phyloP scores from a whole-genome alignment of 2,797 vertebrate species.

The Esox lucius region DNA sequence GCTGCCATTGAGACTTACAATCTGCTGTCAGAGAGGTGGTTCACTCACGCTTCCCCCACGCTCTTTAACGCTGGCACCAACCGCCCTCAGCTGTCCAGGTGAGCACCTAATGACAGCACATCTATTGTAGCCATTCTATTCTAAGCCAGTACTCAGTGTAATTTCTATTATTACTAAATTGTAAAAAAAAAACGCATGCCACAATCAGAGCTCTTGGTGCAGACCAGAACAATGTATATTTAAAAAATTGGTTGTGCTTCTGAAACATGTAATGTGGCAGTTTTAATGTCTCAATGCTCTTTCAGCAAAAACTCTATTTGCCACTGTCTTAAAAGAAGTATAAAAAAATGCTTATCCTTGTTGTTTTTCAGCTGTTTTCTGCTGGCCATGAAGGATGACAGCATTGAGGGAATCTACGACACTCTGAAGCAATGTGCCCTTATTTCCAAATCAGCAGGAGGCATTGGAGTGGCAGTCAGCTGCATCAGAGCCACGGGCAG shows the following conservation, averaged over 20 bases:
- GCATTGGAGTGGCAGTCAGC: conserved; percentile 94
- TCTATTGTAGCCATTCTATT: background rate
- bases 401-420: conserved; percentile 96
- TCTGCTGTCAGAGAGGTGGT: conserved; percentile 95
- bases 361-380: conserved; percentile 85
- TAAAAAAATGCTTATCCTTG: background rate
- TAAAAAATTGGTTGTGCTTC: no score
- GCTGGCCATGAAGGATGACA: conserved; percentile 96
- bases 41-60: conserved; percentile 96
- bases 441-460: conserved; percentile 96
- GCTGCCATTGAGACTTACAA: conserved; percentile 97
- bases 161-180: background rate
- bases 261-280: no score
- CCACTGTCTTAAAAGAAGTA: no score
- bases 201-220: background rate
- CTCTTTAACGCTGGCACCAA: conserved; percentile 97
- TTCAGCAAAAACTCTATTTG: no score
- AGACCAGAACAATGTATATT: no score
- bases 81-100: conserved; percentile 94
- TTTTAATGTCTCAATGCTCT: no score
- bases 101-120: conserved; percentile 14
- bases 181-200: background rate
- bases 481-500: conserved; percentile 95
- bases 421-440: conserved; percentile 95
- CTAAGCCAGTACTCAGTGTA: background rate